Conservation (phyloP, 2,888 invertebrate species). For the Drosophila pseudotakahashii region DNA sequence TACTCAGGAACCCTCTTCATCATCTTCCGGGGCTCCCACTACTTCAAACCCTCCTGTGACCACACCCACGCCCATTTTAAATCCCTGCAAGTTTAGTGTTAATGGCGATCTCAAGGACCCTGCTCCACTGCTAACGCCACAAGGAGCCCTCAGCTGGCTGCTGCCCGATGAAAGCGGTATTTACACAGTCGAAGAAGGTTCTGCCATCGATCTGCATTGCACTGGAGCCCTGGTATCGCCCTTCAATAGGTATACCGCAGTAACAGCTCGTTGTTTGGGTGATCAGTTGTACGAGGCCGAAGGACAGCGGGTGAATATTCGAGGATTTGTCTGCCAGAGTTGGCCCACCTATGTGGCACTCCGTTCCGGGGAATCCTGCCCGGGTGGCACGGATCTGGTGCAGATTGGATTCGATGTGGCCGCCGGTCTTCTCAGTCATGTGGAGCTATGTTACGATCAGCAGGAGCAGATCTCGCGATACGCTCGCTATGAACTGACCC, state of each 20-base stretch:
- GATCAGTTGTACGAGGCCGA: conserved; percentile 72
- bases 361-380: conserved; percentile 71
- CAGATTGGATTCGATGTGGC: conserved; percentile 83
- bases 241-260: conserved; percentile 58
- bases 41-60: conserved; percentile 14
- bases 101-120: conserved; percentile 84
- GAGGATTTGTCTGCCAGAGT: conserved; percentile 77
- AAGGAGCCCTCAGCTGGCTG: conserved; percentile 77
- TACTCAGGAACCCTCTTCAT: background rate
- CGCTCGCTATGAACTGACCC: conserved; percentile 81
- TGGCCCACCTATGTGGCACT: conserved; percentile 78
- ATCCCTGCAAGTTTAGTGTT: conserved; percentile 64
- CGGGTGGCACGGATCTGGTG: conserved; percentile 75
- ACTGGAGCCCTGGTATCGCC: conserved; percentile 57
- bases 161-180: conserved; percentile 69
- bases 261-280: conserved; percentile 76
- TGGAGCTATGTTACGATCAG: conserved; percentile 84
- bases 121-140: conserved; percentile 86
- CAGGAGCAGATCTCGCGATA: conserved; percentile 82
- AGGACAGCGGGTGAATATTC: conserved; percentile 63
- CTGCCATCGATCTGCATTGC: conserved; percentile 80
- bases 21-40: background rate
- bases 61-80: conserved; percentile 32
- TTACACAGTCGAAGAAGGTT: conserved; percentile 64
- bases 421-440: conserved; percentile 75